Evolutionary conservation across 1,140 invertebrate species (phyloP), one percentile per base, ranked within the genome.

Genomic region (Drosophila tropicalis): DNA sequence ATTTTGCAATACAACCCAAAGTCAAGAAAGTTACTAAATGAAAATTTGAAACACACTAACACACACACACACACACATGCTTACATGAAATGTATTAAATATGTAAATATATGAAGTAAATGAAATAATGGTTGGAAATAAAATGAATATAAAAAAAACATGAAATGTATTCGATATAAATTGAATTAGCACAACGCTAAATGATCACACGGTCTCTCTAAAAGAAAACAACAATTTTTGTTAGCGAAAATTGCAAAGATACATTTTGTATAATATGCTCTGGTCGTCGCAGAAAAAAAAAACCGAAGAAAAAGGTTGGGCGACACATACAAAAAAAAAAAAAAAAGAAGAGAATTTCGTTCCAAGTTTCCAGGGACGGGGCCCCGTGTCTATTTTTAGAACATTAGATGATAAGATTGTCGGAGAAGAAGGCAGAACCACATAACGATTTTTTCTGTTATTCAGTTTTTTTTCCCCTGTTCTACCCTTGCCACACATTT

Each of bases 381-480:
- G 72, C 69, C 69, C 64, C 75, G 54, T 25, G 62, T 60, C 80
- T 87, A 87, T 89, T 89, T 89, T 79, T 87, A 87, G 83, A 81
- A 76, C 58, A 87, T 83, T 86, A 87, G 82, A 87, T 87, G 83
- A 87, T 87, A 87, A 87, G 83, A 87, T 87, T 87, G 83, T 69
- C 82, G 72, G 72, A 68, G 65, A 51, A 51, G 44, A 19, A 51
- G 44, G 72, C 76, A 73, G 72, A 87, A 86, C 83, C 84, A 67
- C 79, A 87, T 71, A 83, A 87, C 67, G 70, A 19, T 47, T 47
- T 47, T 47, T 47, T 19, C 44, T 47, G 44, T 47, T 47, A 47
- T 47, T 47, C 17, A 51, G 44, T 51, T 22, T 10, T 36, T 36
- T 36, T 34, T 7, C 6, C 9, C 9, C 19, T 7, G 3, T 22